These are phyloP conservation scores for Pseudorasbora parva DNA, from an alignment of 2,113 vertebrate genomes.

Conservation along the genomic window DNA sequence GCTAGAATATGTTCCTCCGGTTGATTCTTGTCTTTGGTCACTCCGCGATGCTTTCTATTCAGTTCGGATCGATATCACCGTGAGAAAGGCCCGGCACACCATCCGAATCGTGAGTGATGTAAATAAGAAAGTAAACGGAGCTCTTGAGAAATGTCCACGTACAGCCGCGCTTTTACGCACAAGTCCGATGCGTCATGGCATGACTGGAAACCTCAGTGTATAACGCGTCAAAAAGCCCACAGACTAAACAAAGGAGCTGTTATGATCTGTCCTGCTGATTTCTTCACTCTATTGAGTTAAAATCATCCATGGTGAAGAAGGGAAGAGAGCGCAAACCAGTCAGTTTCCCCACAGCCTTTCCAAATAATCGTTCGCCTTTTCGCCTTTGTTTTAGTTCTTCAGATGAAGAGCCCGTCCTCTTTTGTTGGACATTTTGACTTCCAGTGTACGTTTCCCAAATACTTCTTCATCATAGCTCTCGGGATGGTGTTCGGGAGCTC, in stretches of 20 bases:
- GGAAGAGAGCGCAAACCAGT: slow-evolving; percentile 30
- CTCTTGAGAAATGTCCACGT: slow-evolving; percentile 35
- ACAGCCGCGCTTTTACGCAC: slow-evolving; percentile 51
- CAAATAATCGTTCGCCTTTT: slow-evolving; percentile 50
- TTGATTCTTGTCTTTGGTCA: slow-evolving; percentile 51
- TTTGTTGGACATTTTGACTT: slow-evolving; percentile 47
- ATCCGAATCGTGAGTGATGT: background rate
- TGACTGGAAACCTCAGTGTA: slow-evolving; percentile 23
- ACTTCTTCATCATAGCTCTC: slow-evolving; percentile 49
- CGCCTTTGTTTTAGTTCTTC: slow-evolving; percentile 47
- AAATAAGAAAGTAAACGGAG: background rate
- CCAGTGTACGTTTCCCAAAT: slow-evolving; percentile 33
- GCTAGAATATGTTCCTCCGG: background rate
- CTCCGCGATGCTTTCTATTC: slow-evolving; percentile 10
- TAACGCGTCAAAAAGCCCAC: slow-evolving; percentile 3
- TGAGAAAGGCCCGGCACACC: background rate
- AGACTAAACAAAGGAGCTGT: slow-evolving; percentile 24
- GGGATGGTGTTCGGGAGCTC: slow-evolving; percentile 56
- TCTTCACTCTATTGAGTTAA: slow-evolving; percentile 33
- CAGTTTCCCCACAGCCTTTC: slow-evolving; percentile 33
- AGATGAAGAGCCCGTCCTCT: slow-evolving; percentile 47
- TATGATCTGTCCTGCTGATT: slow-evolving; percentile 5
- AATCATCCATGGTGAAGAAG: slow-evolving; percentile 58
- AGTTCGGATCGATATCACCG: slow-evolving; percentile 18
- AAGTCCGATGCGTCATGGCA: slow-evolving; percentile 57